Percentiles rank a stretch among this genome's conserved stretches.
phyloP scores from a whole-genome alignment of 2,797 vertebrate genomes.

The Vireo griseus region DNA sequence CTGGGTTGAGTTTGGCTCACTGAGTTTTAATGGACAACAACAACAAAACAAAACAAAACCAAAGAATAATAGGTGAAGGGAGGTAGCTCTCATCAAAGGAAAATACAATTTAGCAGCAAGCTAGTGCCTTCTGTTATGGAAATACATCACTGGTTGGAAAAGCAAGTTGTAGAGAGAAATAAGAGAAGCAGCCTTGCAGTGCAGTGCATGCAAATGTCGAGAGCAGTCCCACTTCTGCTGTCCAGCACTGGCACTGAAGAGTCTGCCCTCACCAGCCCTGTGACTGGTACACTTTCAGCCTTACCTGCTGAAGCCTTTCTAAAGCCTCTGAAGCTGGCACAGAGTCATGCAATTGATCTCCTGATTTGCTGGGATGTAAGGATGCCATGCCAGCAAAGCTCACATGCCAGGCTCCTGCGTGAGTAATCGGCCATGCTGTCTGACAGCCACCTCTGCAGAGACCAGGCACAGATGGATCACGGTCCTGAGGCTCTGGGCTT shows the following conservation, averaged over 20 bases:
- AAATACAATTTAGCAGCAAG: constrained; percentile 33
- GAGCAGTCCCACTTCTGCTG: background rate
- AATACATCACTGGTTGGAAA: background rate
- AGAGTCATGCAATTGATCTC: background rate
- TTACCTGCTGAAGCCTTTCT: background rate
- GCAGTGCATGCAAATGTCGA: background rate
- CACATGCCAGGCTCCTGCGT: background rate
- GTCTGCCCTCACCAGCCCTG: background rate
- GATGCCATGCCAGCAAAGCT: constrained; percentile 14
- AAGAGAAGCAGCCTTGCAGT: background rate
- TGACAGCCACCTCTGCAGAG: background rate
- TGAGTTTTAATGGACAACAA: constrained; percentile 27
- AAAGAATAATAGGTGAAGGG: background rate
- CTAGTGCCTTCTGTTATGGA: background rate
- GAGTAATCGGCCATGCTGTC: background rate
- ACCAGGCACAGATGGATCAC: background rate
- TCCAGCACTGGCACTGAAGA: background rate
- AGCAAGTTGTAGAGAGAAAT: background rate
- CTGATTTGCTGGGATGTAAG: background rate
- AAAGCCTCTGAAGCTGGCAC: background rate
- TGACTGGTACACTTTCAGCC: background rate
- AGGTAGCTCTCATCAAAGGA: constrained; percentile 23
- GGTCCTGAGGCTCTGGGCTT: background rate
- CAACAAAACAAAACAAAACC: background rate
- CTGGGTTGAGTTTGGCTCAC: constrained; percentile 18